phyloP scores from a whole-genome alignment of 2,113 vertebrate genomes.

The Corythaeola cristata region DNA sequence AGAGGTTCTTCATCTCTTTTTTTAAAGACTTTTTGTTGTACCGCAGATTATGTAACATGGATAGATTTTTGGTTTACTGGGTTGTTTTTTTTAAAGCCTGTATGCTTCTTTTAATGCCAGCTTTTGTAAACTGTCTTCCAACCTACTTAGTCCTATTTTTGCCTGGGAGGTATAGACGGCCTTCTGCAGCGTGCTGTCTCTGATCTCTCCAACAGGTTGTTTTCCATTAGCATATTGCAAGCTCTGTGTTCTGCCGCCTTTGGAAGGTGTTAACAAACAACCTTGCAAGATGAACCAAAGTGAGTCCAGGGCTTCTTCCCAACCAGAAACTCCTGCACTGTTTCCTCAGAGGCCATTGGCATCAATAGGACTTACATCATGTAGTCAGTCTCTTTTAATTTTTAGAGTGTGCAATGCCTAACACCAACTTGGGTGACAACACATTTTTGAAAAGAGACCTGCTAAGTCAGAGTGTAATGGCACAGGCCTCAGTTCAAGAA shows the following conservation, averaged over 20 bases:
- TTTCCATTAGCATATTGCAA: background rate
- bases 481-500: background rate
- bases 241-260: background rate
- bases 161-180: background rate
- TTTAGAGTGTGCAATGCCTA: background rate
- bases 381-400: background rate
- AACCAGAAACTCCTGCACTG: background rate
- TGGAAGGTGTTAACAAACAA: background rate
- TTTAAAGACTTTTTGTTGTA: background rate
- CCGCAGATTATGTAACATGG: background rate
- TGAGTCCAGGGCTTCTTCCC: background rate
- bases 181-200: background rate
- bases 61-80: background rate
- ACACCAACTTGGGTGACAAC: background rate
- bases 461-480: background rate
- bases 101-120: background rate
- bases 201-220: background rate
- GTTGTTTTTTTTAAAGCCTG: background rate
- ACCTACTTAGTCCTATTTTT: constrained; percentile 11
- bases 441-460: background rate
- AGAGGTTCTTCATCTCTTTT: background rate
- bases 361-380: background rate
- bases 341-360: background rate
- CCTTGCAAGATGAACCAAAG: background rate
- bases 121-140: constrained; percentile 8